A percentile compares a stretch with the other conserved stretches of the same genome.
phyloP scores from a whole-genome alignment of 2,797 vertebrate species.

The Nasua narica region DNA sequence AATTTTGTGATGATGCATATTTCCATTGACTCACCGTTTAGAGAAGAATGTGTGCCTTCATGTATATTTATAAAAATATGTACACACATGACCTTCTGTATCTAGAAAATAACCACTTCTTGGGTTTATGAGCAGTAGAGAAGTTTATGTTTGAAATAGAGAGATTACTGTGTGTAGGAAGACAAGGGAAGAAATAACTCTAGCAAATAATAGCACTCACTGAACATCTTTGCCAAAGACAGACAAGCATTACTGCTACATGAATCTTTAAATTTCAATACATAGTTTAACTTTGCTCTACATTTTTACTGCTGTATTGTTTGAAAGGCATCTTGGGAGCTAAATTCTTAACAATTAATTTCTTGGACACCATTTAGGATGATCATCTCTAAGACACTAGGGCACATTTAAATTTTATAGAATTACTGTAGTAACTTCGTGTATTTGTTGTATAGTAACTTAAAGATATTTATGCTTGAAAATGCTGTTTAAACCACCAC shows the following conservation, averaged over 20 bases:
- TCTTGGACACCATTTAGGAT: constrained; percentile 42
- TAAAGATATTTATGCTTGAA: constrained; percentile 61
- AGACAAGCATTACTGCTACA: background rate
- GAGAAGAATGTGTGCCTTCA: background rate
- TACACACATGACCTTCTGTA: constrained; percentile 32
- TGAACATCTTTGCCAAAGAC: constrained; percentile 35
- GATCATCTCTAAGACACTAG: constrained; percentile 19
- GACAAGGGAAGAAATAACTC: constrained; percentile 45
- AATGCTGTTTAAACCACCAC: constrained; percentile 50
- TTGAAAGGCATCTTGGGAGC: constrained; percentile 49
- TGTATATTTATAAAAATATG: constrained; percentile 51
- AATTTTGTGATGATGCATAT: constrained; percentile 36
- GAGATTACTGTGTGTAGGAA: constrained; percentile 36
- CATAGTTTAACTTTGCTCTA: constrained; percentile 55
- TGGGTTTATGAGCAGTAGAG: background rate
- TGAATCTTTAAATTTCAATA: constrained; percentile 30
- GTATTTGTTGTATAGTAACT: constrained; percentile 73
- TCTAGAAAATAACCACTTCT: constrained; percentile 35
- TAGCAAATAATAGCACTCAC: background rate
- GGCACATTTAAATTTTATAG: constrained; percentile 59
- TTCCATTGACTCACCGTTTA: background rate
- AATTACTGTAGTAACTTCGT: constrained; percentile 52
- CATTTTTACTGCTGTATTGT: constrained; percentile 48
- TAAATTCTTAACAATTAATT: constrained; percentile 62
- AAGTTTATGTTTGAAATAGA: constrained; percentile 43